phyloP scores from a whole-genome alignment of 2,888 invertebrate species.

The Siphlonurus alternatus region DNA sequence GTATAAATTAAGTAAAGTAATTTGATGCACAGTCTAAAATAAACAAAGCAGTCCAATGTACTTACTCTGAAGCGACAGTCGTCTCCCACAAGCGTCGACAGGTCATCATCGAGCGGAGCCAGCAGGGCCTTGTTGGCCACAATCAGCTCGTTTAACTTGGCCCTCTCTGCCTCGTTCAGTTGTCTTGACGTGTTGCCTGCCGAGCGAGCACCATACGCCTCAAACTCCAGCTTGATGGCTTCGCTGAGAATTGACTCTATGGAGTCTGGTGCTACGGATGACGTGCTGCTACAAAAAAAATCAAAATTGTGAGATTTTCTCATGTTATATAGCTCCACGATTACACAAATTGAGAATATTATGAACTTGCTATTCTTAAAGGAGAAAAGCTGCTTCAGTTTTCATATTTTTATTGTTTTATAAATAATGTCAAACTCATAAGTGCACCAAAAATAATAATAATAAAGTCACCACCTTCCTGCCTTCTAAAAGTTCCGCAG shows the following conservation, averaged over 20 bases:
- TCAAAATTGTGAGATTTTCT: conserved; percentile 16
- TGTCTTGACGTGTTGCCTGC: conserved; percentile 33
- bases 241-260: conserved; percentile 73
- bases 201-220: conserved; percentile 27
- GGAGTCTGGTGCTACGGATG: conserved; percentile 44
- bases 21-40: no score
- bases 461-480: no score
- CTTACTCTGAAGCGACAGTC: conserved; percentile 40
- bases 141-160: conserved; percentile 68
- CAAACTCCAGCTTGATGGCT: conserved; percentile 72
- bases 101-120: conserved; percentile 69
- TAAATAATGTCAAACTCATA: no score
- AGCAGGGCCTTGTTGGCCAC: conserved; percentile 71
- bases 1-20: background rate
- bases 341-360: background rate
- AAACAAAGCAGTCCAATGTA: conserved; percentile 14
- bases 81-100: conserved; percentile 47
- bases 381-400: conserved; percentile 14
- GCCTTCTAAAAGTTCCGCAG: no score
- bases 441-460: no score
- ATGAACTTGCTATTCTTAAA: background rate
- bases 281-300: conserved; percentile 13
- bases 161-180: conserved; percentile 64
- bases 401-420: no score
- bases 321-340: background rate